Evolutionary conservation across 2,113 vertebrate species (phyloP).

Genomic region (Syngnathus typhle): DNA sequence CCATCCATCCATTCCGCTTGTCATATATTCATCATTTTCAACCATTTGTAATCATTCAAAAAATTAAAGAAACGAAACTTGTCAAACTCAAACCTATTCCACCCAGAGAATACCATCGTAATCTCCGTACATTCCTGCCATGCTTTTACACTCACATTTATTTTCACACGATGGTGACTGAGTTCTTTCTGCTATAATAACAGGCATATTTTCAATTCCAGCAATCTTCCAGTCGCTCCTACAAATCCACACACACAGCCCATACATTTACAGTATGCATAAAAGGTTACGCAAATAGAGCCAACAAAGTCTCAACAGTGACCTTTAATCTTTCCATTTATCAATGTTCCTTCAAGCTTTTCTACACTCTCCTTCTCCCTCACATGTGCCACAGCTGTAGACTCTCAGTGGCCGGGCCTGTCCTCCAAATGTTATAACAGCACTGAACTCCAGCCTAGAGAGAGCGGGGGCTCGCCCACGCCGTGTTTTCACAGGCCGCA

Average conservation of each 20-base stretch:
- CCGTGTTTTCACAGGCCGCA: constrained; percentile 56
- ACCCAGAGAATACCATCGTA: constrained; percentile 31
- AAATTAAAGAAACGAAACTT: too few species aligned
- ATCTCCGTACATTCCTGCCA: background rate
- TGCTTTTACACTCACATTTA: constrained; percentile 24
- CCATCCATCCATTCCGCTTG: too few species aligned
- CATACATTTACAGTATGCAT: background rate
- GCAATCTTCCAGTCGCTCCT: constrained; percentile 8
- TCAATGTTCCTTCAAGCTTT: constrained; percentile 10
- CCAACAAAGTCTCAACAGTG: background rate
- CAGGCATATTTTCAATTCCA: constrained; percentile 17
- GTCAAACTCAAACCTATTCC: background rate
- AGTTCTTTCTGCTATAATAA: constrained; percentile 33
- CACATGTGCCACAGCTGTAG: constrained; percentile 48
- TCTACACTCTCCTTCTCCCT: background rate
- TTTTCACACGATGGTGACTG: constrained; percentile 13
- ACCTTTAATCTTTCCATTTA: constrained; percentile 1
- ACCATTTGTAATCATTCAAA: too few species aligned
- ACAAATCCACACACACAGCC: background rate
- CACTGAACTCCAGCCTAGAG: constrained; percentile 53
- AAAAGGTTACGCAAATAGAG: constrained; percentile 1
- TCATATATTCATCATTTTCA: too few species aligned
- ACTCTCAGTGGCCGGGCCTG: constrained; percentile 48
- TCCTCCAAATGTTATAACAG: constrained; percentile 62
- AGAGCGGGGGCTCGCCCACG: constrained; percentile 50